Evolutionary conservation across 2,113 vertebrate species (phyloP).

Genomic region (Etheostoma spectabile): DNA sequence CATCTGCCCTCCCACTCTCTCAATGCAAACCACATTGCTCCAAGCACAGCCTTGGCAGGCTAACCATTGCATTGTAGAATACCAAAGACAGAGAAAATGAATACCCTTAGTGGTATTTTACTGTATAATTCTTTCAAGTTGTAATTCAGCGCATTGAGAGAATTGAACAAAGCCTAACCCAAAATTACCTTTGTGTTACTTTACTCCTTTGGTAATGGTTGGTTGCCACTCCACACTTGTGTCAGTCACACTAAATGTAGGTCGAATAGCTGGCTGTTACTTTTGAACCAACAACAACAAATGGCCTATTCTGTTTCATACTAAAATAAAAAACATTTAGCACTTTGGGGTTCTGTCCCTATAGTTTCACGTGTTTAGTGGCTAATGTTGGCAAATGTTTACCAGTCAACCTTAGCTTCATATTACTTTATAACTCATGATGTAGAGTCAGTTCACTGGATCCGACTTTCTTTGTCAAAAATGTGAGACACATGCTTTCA

Average conservation of each 20-base stretch:
- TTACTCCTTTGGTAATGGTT: neutral
- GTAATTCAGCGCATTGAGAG: neutral
- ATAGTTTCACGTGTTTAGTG: neutral
- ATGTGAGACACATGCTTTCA: too few species aligned
- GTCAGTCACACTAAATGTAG: neutral
- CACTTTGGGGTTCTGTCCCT: too few species aligned
- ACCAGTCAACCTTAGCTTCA: too few species aligned
- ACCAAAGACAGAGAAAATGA: constrained; percentile 22
- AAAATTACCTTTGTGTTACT: neutral
- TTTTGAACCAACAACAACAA: neutral
- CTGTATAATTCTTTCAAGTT: neutral
- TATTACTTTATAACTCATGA: too few species aligned
- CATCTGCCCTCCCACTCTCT: constrained; percentile 7
- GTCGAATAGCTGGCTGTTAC: neutral
- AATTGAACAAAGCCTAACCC: neutral
- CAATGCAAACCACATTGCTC: neutral
- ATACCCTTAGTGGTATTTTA: constrained; percentile 26
- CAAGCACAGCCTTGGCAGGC: constrained; percentile 21
- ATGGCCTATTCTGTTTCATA: neutral
- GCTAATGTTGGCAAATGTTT: neutral
- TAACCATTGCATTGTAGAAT: constrained; percentile 13
- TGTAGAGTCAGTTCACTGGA: too few species aligned
- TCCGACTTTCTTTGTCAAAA: too few species aligned
- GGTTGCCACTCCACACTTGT: neutral
- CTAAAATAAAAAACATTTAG: neutral